phyloP scores from a whole-genome alignment of 1,140 invertebrate species.

The Trichonephila clavata region DNA sequence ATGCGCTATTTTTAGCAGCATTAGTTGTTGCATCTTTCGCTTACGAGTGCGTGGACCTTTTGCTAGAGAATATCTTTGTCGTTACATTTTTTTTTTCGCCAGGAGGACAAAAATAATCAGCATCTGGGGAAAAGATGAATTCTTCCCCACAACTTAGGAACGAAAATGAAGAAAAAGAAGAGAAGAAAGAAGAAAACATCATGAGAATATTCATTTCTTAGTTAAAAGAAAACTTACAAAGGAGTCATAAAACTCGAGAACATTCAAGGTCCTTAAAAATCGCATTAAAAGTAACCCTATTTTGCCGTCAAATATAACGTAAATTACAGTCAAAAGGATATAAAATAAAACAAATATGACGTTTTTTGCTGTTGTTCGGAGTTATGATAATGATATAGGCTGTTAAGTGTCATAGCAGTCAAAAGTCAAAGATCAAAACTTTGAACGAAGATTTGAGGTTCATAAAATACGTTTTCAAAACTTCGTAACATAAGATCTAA shows the following conservation, averaged over 20 bases:
- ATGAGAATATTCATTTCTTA: not conserved
- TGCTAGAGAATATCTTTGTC: not conserved
- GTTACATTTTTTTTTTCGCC: slow-evolving; percentile 31
- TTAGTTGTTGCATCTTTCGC: slow-evolving; percentile 52
- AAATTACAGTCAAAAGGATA: slow-evolving; percentile 19
- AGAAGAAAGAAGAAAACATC: slow-evolving; percentile 18
- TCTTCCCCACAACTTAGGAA: not conserved
- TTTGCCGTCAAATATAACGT: slow-evolving; percentile 36
- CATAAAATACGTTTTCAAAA: not conserved
- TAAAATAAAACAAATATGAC: slow-evolving; percentile 42
- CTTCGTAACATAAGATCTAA: not conserved
- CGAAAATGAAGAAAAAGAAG: not conserved
- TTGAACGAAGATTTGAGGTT: not conserved
- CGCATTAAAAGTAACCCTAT: slow-evolving; percentile 31
- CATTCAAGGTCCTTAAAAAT: slow-evolving; percentile 21
- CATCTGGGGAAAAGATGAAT: slow-evolving; percentile 9
- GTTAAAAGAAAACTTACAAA: slow-evolving; percentile 13
- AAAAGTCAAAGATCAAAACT: slow-evolving; percentile 14
- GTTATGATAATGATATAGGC: slow-evolving; percentile 32
- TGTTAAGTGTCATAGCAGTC: slow-evolving; percentile 17
- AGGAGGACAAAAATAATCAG: slow-evolving; percentile 31
- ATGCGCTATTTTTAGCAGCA: slow-evolving; percentile 67
- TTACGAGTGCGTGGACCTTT: slow-evolving; percentile 34
- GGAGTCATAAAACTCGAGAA: not conserved
- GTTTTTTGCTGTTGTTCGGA: not conserved